Percentiles rank a stretch among this genome's conserved stretches.
Evolutionary conservation across 2,797 vertebrate species (phyloP).

Genomic region (Graptemys geographica): DNA sequence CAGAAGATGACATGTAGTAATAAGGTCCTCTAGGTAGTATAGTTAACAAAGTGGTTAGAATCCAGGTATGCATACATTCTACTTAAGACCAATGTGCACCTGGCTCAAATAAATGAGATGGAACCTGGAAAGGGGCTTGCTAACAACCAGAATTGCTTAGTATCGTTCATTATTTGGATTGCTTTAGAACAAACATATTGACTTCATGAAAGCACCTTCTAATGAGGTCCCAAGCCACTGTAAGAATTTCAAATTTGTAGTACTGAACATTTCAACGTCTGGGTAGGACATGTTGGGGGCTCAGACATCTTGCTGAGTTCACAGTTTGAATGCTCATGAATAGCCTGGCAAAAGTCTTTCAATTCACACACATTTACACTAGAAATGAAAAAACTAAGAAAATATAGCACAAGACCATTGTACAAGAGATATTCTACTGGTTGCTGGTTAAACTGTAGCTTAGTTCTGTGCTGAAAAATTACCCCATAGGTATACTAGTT

Average conservation of each 20-base stretch:
- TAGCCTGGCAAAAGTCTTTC: background rate
- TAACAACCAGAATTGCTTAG: background rate
- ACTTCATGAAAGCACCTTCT: background rate
- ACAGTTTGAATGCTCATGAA: background rate
- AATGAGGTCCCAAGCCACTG: background rate
- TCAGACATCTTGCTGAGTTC: background rate
- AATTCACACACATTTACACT: background rate
- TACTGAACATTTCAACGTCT: background rate
- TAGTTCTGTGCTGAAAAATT: background rate
- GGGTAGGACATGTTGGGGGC: background rate
- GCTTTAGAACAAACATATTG: background rate
- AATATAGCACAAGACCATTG: background rate
- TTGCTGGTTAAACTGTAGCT: background rate
- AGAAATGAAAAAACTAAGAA: background rate
- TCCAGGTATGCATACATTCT: background rate
- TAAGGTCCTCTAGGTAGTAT: background rate
- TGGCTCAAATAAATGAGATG: background rate
- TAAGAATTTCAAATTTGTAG: background rate
- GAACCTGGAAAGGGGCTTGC: background rate
- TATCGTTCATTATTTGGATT: slow-evolving; percentile 9
- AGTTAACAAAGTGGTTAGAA: background rate
- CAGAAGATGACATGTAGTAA: background rate
- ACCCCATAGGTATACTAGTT: background rate
- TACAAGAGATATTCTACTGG: background rate
- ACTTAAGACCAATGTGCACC: background rate